Percentiles rank a stretch among this genome's conserved stretches.
These are phyloP conservation scores for Menidia menidia DNA, from an alignment of 2,797 vertebrate species.

Conservation along the genomic window DNA sequence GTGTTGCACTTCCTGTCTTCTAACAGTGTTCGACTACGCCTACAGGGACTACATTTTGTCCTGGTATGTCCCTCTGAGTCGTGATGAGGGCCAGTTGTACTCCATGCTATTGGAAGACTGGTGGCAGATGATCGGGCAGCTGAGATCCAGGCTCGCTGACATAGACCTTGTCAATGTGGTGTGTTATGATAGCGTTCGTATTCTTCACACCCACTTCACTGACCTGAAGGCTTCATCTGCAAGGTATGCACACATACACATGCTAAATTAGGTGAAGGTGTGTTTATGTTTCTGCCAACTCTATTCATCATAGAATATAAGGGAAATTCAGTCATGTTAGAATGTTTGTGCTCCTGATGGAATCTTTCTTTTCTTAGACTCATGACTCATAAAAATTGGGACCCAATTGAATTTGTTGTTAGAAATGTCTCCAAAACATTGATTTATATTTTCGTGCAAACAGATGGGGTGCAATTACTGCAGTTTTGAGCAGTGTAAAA, in stretches of 20 bases:
- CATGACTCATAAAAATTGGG: slow-evolving; percentile 25
- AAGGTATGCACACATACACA: slow-evolving; percentile 84
- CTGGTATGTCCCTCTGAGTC: slow-evolving; percentile 93
- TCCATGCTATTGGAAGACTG: slow-evolving; percentile 96
- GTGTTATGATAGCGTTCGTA: slow-evolving; percentile 91
- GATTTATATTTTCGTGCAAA: not conserved
- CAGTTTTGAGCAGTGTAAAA: slow-evolving; percentile 16
- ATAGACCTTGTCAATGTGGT: slow-evolving; percentile 93
- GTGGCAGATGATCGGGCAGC: slow-evolving; percentile 92
- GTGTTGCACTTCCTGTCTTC: not conserved
- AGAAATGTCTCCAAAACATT: not conserved
- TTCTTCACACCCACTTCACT: slow-evolving; percentile 93
- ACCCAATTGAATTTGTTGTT: slow-evolving; percentile 15
- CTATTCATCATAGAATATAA: not conserved
- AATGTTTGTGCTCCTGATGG: not conserved
- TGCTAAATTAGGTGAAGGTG: not conserved
- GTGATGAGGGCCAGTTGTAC: slow-evolving; percentile 92
- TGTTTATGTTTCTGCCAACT: not conserved
- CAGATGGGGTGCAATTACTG: slow-evolving; percentile 24
- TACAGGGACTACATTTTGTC: slow-evolving; percentile 96
- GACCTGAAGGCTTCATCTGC: slow-evolving; percentile 93
- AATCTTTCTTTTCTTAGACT: slow-evolving; percentile 4
- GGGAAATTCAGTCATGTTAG: not conserved
- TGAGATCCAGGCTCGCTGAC: slow-evolving; percentile 88
- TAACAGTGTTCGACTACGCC: slow-evolving; percentile 94